Percentiles rank a stretch among this genome's conserved stretches.
Conservation (phyloP, 2,113 vertebrate genomes). For the Hydrolagus affinis region DNA sequence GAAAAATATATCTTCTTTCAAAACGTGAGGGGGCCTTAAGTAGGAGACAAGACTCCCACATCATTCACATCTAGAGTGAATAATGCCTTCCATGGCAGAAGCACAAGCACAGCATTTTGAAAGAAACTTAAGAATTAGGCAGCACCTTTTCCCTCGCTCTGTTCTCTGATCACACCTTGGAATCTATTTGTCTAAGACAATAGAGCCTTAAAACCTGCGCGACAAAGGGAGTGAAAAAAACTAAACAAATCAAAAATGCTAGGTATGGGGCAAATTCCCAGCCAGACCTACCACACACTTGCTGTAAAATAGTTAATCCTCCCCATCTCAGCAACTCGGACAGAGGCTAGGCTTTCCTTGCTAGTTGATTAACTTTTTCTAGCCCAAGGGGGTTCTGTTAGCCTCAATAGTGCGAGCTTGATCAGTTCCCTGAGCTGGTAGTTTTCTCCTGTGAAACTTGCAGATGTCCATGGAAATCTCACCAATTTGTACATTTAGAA, state of each 20-base stretch:
- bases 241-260: slow-evolving; percentile 24
- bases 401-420: neutral
- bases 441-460: neutral
- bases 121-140: slow-evolving; percentile 15
- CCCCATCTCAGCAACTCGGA: neutral
- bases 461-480: neutral
- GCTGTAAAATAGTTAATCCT: slow-evolving; percentile 3
- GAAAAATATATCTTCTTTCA: neutral
- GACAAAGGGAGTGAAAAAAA: slow-evolving; percentile 18
- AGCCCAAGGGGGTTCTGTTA: neutral
- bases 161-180: slow-evolving; percentile 3
- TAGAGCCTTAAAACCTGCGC: neutral
- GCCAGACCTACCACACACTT: neutral
- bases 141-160: neutral
- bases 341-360: neutral
- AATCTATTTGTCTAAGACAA: slow-evolving; percentile 21
- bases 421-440: neutral
- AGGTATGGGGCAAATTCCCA: slow-evolving; percentile 1
- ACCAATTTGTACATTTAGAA: neutral
- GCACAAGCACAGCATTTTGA: neutral
- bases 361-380: slow-evolving; percentile 8
- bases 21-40: neutral
- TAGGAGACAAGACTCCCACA: neutral
- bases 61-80: neutral
- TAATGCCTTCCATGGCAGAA: neutral